These are phyloP conservation scores for Eupithecia centaureata DNA, from an alignment of 2,888 invertebrate genomes.

Conservation along the genomic window DNA sequence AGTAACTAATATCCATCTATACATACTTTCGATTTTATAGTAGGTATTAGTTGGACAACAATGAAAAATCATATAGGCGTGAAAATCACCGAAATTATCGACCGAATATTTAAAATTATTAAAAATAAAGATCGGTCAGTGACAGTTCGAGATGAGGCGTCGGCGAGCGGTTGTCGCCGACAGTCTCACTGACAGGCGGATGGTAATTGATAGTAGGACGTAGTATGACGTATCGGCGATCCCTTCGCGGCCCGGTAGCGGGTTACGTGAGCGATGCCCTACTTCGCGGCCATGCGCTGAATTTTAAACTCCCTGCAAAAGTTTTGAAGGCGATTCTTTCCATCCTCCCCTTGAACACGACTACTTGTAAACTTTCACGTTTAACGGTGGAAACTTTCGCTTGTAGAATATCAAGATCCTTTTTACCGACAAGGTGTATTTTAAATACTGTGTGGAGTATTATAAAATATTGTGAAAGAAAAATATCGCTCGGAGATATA, in stretches of 20 bases:
- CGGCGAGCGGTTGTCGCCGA: not conserved
- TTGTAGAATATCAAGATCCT: slow-evolving; percentile 7
- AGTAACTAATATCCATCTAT: too few relatives aligned
- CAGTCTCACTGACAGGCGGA: not conserved
- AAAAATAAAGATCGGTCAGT: not conserved
- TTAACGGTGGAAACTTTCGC: slow-evolving; percentile 11
- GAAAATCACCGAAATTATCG: too few relatives aligned
- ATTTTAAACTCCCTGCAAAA: slow-evolving; percentile 26
- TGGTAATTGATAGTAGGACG: slow-evolving; percentile 28
- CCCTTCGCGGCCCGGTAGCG: slow-evolving; percentile 18
- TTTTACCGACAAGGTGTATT: not conserved
- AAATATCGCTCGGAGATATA: not conserved
- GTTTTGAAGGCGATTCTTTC: slow-evolving; percentile 23
- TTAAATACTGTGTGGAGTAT: not conserved
- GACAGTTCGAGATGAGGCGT: not conserved
- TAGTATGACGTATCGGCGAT: slow-evolving; percentile 28
- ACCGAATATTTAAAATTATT: not conserved
- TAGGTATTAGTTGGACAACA: too few relatives aligned
- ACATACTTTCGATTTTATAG: too few relatives aligned
- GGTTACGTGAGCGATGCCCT: slow-evolving; percentile 26
- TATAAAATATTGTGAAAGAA: not conserved
- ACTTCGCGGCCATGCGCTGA: slow-evolving; percentile 24
- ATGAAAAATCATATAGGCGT: too few relatives aligned
- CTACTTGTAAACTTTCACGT: slow-evolving; percentile 13
- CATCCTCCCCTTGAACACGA: slow-evolving; percentile 12